Base-by-base conservation (phyloP, 2,888 invertebrate species). In the Gastracanthus pulcherrimus region DNA sequence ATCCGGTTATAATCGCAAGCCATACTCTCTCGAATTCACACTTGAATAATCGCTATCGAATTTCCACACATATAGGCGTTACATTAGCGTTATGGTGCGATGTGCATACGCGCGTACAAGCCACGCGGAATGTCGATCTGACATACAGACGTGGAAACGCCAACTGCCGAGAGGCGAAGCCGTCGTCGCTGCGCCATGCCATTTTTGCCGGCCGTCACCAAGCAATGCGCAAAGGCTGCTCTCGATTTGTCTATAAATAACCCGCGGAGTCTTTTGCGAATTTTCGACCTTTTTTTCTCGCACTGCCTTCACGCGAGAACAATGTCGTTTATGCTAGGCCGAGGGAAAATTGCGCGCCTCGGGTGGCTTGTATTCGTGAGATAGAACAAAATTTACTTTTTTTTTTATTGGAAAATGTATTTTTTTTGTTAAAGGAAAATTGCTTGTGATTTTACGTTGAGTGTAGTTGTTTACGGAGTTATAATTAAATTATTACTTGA, bases 221-320 rank as follows among this genome's bases (percentile, higher is more conserved):
- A 36, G 77, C 69, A 62, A 77, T 69, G 77, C 77, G 77, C 77
- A 48, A 77, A 76, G 58, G 31, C 48, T 41, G 62, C 45, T 23
- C 76, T 70, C 69, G 45, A 71, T 79, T 70, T 55, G 9, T 55
- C 64, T 78, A 78, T 45, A 78, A 78, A 76, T 76, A 76, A 60
- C 26, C 9, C 69, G 31, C 48, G 23, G 34, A 67, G 60, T 34
- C 71, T 23, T 38, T 48, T 3, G 71, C 64, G 41, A 55, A 51
- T 71, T 78, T 71, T 71, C 48, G 48, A 66, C 48, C 66, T 58
- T 67, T 67, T 34, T 23, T 45, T 45, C n/a, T n/a, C 45, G 1
- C 1, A 16, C 9, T 36, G 26, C 11, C n/a, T n/a, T n/a, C n/a
- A n/a, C n/a, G n/a, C n/a, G n/a, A n/a, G n/a, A n/a, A n/a, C n/a